Percentiles rank a stretch among this genome's conserved stretches.
Evolutionary conservation across 2,113 vertebrate genomes (phyloP).

Genomic region (Psettodes erumei): DNA sequence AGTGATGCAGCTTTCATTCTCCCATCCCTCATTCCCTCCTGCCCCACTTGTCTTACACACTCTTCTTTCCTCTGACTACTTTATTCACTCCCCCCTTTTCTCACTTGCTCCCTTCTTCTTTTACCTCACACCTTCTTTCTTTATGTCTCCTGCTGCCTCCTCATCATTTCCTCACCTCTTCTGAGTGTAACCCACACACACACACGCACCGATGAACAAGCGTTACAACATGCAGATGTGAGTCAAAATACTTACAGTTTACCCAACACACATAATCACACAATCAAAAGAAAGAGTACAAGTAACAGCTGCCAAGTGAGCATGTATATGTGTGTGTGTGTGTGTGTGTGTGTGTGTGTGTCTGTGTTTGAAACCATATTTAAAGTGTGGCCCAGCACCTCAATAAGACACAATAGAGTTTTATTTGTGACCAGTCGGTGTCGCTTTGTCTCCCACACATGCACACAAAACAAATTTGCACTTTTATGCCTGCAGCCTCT

Average conservation of each 20-base stretch:
- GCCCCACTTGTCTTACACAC: background rate
- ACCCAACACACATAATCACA: slow-evolving; percentile 49
- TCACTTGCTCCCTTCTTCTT: slow-evolving; percentile 1
- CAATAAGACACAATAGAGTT: background rate
- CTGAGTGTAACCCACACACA: background rate
- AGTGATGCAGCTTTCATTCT: slow-evolving; percentile 21
- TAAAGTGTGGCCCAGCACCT: background rate
- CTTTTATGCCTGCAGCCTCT: slow-evolving; percentile 1
- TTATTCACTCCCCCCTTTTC: background rate
- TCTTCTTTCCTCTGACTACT: background rate
- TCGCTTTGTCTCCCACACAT: background rate
- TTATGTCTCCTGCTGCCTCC: background rate
- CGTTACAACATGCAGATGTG: slow-evolving; percentile 23
- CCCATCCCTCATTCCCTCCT: slow-evolving; percentile 12
- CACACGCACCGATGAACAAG: background rate
- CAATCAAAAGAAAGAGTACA: slow-evolving; percentile 34
- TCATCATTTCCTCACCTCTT: background rate
- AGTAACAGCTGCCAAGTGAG: slow-evolving; percentile 54
- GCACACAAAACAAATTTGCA: slow-evolving; percentile 30
- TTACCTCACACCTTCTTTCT: background rate
- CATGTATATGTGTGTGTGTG: background rate
- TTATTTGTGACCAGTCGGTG: slow-evolving; percentile 13
- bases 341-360: slow-evolving; percentile 18
- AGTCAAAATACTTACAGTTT: slow-evolving; percentile 58
- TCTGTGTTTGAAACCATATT: background rate